These are phyloP conservation scores for Lepisosteus oculatus DNA, from an alignment of 2,113 vertebrate genomes.

Conservation along the genomic window DNA sequence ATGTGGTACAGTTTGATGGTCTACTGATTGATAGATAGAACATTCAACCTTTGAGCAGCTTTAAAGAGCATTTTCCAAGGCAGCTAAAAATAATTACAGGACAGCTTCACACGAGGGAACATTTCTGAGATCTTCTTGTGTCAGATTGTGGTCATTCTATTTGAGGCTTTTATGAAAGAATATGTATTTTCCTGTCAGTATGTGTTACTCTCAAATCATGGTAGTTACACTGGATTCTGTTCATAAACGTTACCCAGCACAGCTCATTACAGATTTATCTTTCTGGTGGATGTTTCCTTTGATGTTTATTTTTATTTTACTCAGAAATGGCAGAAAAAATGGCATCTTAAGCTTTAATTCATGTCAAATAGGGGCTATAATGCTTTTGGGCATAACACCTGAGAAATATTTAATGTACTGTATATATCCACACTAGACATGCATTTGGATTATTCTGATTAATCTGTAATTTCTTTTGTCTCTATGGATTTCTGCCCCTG, in stretches of 20 bases:
- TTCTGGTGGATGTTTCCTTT: neutral
- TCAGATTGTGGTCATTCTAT: neutral
- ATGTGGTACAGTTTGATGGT: neutral
- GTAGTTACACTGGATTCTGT: neutral
- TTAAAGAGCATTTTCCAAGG: neutral
- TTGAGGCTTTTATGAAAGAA: neutral
- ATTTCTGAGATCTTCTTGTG: neutral
- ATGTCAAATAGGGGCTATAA: too few relatives aligned
- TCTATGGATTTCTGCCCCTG: too few relatives aligned
- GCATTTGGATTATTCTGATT: too few relatives aligned
- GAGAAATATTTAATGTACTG: too few relatives aligned
- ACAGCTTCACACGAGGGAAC: neutral
- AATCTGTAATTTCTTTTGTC: too few relatives aligned
- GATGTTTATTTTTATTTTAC: too few relatives aligned
- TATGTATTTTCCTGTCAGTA: neutral
- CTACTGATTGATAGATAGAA: too few relatives aligned
- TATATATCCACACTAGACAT: too few relatives aligned
- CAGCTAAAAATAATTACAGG: neutral
- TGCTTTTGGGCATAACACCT: too few relatives aligned
- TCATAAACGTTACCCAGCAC: neutral
- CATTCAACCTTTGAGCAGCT: too few relatives aligned
- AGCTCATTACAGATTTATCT: neutral
- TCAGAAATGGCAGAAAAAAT: too few relatives aligned
- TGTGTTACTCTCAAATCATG: neutral
- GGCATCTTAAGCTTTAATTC: too few relatives aligned